These are phyloP conservation scores for Cataglyphis rosenhaueri DNA, from an alignment of 2,888 invertebrate genomes.

Conservation along the genomic window DNA sequence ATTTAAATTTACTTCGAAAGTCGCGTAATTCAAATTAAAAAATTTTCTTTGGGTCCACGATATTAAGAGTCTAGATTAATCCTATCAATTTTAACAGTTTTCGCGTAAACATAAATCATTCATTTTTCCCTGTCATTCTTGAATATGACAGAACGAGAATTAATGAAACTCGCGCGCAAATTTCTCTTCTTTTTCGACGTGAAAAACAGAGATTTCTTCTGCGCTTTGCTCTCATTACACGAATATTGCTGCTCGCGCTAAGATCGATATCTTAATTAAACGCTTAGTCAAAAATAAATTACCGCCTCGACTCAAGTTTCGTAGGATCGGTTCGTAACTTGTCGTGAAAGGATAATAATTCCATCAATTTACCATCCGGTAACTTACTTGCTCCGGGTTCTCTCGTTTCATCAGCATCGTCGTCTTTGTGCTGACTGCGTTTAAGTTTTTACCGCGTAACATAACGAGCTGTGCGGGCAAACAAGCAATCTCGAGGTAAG, in stretches of 20 bases:
- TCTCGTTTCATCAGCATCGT: constrained; percentile 20
- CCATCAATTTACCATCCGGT: constrained; percentile 15
- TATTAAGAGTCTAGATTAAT: background rate
- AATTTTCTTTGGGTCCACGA: background rate
- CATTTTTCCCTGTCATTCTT: background rate
- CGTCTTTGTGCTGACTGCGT: constrained; percentile 4
- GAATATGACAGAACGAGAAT: background rate
- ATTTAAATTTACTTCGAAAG: constrained; percentile 1
- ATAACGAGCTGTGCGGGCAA: constrained; percentile 20
- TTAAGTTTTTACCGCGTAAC: background rate
- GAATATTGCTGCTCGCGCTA: background rate
- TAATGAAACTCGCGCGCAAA: background rate
- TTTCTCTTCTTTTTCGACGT: background rate
- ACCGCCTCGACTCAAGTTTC: background rate
- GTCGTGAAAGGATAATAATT: constrained; percentile 19
- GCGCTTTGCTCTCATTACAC: background rate
- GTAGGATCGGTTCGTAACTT: background rate
- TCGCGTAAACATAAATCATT: background rate
- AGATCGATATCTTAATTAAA: constrained; percentile 31
- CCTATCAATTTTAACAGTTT: background rate
- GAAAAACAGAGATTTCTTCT: background rate
- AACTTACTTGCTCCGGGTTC: constrained; percentile 30
- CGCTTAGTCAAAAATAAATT: constrained; percentile 23
- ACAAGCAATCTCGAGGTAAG: constrained; percentile 1
- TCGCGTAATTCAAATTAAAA: background rate